Conservation (phyloP, 2,888 invertebrate genomes). For the Drosophila birchii region DNA sequence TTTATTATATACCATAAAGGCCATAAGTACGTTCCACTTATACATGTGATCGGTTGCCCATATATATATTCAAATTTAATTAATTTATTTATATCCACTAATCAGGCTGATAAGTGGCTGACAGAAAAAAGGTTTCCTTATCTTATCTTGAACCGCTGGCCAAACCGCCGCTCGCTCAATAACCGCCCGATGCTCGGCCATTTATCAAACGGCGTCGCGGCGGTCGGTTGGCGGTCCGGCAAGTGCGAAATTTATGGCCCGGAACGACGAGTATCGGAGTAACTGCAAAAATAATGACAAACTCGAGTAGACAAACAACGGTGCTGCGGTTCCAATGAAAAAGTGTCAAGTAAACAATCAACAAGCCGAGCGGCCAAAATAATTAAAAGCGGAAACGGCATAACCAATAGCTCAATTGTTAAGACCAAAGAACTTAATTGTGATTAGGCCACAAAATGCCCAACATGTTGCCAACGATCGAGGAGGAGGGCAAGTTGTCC, state of each 20-base stretch:
- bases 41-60: slow-evolving; percentile 19
- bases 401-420: slow-evolving; percentile 7
- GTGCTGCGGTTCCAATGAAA: slow-evolving; percentile 36
- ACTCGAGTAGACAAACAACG: slow-evolving; percentile 44
- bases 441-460: slow-evolving; percentile 56
- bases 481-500: slow-evolving; percentile 71
- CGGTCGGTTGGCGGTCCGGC: slow-evolving; percentile 34
- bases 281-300: slow-evolving; percentile 58
- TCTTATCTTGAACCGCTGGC: slow-evolving; percentile 31
- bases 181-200: slow-evolving; percentile 37
- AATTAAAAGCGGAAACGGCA: slow-evolving; percentile 34
- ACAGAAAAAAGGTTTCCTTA: slow-evolving; percentile 45
- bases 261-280: slow-evolving; percentile 9
- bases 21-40: not conserved
- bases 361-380: slow-evolving; percentile 24
- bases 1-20: slow-evolving; percentile 36
- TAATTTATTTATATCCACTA: slow-evolving; percentile 79
- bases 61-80: slow-evolving; percentile 74
- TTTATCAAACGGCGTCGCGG: slow-evolving; percentile 34
- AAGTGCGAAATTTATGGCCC: slow-evolving; percentile 28
- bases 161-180: slow-evolving; percentile 24
- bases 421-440: slow-evolving; percentile 14
- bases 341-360: slow-evolving; percentile 34
- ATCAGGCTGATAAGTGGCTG: slow-evolving; percentile 67
- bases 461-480: slow-evolving; percentile 65